A percentile compares a stretch with the other conserved stretches of the same genome.
Evolutionary conservation across 2,113 vertebrate species (phyloP).

Genomic region (Nothoprocta pentlandii): DNA sequence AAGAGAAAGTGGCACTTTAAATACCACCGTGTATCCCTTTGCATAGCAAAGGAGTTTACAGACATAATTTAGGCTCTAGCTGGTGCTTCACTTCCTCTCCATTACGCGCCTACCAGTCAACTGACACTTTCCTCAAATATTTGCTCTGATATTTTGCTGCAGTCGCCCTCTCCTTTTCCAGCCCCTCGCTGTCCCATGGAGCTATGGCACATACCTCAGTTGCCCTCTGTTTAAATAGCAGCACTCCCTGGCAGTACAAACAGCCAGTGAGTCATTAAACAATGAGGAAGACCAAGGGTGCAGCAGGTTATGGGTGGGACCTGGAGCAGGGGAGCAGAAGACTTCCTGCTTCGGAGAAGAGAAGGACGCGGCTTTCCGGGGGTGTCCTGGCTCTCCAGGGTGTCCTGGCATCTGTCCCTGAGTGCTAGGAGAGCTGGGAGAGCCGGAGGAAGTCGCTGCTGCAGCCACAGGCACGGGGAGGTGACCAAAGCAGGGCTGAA

Average conservation of each 20-base stretch:
- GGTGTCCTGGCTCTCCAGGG: rapidly evolving
- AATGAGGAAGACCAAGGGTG: slow-evolving; percentile 20
- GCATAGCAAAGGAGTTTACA: background rate
- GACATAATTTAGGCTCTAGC: background rate
- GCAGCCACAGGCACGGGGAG: rapidly evolving
- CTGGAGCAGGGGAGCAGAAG: background rate
- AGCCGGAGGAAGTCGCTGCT: background rate
- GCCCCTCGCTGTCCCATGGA: background rate
- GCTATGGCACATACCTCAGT: background rate
- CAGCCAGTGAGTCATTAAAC: slow-evolving; percentile 46
- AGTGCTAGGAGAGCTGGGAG: background rate
- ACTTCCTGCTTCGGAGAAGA: background rate
- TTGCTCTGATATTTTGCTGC: slow-evolving; percentile 3
- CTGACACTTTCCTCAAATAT: background rate
- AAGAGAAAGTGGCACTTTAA: background rate
- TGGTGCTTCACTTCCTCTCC: background rate
- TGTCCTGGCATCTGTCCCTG: background rate
- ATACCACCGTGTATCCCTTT: background rate
- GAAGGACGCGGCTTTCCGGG: background rate
- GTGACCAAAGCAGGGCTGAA: background rate
- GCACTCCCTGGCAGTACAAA: slow-evolving; percentile 55
- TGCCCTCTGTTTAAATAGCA: slow-evolving; percentile 55
- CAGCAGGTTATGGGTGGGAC: background rate
- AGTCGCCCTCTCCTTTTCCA: background rate
- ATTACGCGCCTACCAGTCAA: background rate